These are phyloP conservation scores for Rhincodon typus DNA, from an alignment of 2,797 vertebrate species.

Conservation along the genomic window DNA sequence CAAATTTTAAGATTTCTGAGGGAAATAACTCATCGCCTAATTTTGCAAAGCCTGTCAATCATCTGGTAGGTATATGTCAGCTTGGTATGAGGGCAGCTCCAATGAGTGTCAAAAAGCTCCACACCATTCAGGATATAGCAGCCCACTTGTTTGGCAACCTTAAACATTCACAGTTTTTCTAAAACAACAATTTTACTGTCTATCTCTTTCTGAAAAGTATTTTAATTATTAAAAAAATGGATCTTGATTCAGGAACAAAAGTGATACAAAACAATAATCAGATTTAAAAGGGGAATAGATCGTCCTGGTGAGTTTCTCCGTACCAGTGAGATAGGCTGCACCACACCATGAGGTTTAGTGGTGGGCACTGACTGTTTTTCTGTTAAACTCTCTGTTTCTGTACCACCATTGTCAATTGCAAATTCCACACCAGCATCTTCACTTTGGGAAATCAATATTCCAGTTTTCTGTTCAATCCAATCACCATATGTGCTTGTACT, in stretches of 20 bases:
- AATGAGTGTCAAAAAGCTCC: not conserved
- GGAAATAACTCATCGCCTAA: too few species aligned
- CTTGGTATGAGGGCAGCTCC: too few species aligned
- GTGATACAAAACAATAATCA: not conserved
- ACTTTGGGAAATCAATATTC: not conserved
- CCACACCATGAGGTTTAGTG: not conserved
- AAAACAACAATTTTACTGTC: not conserved
- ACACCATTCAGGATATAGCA: not conserved
- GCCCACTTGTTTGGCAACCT: too few species aligned
- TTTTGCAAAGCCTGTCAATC: too few species aligned
- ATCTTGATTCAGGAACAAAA: not conserved
- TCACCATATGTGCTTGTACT: not conserved
- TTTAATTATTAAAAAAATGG: not conserved
- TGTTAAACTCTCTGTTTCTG: not conserved
- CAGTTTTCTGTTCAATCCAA: constrained; percentile 22
- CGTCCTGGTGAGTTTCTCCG: not conserved
- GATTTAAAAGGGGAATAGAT: not conserved
- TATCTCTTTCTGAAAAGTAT: not conserved
- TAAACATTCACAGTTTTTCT: not conserved
- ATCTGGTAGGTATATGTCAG: too few species aligned
- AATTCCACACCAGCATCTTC: not conserved
- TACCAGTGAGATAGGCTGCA: not conserved
- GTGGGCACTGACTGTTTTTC: not conserved
- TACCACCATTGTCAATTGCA: rapidly evolving
- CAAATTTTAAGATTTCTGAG: too few species aligned